phyloP scores from a whole-genome alignment of 2,797 vertebrate genomes.

The Austrolebias charrua region DNA sequence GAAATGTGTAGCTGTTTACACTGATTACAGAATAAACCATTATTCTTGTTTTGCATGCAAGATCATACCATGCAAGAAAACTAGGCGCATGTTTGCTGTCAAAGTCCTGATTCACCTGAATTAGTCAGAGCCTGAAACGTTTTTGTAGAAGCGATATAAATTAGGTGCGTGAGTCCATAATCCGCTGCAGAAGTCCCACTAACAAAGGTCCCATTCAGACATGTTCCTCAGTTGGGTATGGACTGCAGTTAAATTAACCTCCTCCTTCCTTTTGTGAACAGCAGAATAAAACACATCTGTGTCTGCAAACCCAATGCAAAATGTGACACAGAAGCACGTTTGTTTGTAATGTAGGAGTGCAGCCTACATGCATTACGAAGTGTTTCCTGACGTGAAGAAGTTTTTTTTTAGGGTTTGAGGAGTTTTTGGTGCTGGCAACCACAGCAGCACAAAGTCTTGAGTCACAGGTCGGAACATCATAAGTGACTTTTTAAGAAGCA shows the following conservation, averaged over 20 bases:
- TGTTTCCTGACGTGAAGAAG: not conserved
- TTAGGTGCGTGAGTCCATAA: not conserved
- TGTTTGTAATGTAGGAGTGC: not conserved
- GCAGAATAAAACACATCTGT: not conserved
- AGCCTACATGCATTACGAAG: not conserved
- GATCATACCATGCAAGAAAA: not conserved
- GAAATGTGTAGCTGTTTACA: not conserved
- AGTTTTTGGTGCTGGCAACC: slow-evolving; percentile 14
- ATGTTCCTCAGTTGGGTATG: not conserved
- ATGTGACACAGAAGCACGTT: not conserved
- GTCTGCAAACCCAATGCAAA: not conserved
- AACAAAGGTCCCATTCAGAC: not conserved
- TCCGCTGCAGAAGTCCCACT: not conserved
- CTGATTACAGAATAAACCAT: not conserved
- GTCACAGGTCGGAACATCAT: slow-evolving; percentile 25
- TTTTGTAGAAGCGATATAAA: not conserved
- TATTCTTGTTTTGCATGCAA: not conserved
- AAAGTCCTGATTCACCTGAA: not conserved
- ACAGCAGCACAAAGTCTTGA: slow-evolving; percentile 10
- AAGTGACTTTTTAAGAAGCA: slow-evolving; percentile 54
- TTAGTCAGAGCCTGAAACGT: not conserved
- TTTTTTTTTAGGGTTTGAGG: slow-evolving; percentile 7
- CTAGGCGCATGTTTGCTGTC: not conserved
- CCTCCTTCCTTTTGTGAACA: not conserved
- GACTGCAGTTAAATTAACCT: not conserved